A percentile compares a stretch with the other conserved stretches of the same genome.
Evolutionary conservation across 1,140 invertebrate species (phyloP).

Genomic region (Heterodera carotae): DNA sequence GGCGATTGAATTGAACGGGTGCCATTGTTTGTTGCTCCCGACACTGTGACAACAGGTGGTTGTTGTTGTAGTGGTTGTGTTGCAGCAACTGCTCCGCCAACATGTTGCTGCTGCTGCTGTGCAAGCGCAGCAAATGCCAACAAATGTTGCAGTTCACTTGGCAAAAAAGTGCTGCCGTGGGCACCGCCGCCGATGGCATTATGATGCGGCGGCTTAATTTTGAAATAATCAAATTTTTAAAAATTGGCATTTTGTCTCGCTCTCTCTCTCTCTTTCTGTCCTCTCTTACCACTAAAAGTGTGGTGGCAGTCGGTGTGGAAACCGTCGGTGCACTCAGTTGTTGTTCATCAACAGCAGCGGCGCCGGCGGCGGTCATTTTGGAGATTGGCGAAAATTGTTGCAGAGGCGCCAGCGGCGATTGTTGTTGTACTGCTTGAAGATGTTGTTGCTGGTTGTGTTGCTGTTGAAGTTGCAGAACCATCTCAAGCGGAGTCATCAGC

Average conservation of each 20-base stretch:
- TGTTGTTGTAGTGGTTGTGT: slow-evolving; percentile 13
- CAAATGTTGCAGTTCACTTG: slow-evolving; percentile 16
- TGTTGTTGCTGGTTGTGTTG: slow-evolving; percentile 20
- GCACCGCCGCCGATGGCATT: slow-evolving; percentile 7
- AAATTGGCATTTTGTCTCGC: too few relatives aligned
- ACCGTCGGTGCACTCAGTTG: neutral
- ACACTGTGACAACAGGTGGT: neutral
- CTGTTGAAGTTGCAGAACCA: slow-evolving; percentile 9
- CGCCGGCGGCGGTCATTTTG: neutral
- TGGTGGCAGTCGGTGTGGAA: neutral
- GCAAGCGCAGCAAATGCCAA: slow-evolving; percentile 14
- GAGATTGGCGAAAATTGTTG: slow-evolving; percentile 23
- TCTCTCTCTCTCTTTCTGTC: neutral
- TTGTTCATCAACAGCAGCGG: too few relatives aligned
- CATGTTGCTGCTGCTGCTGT: slow-evolving; percentile 7
- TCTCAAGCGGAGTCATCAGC: slow-evolving; percentile 12
- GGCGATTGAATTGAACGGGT: neutral
- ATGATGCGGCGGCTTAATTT: neutral
- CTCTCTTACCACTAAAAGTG: neutral
- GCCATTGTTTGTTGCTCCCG: neutral
- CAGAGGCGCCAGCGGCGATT: neutral
- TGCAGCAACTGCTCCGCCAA: neutral
- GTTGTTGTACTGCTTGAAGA: neutral
- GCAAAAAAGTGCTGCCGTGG: neutral
- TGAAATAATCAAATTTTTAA: neutral